Percentiles rank a stretch among this genome's conserved stretches.
These are phyloP conservation scores for Zosterops japonicus DNA, from an alignment of 2,113 vertebrate genomes.

Conservation along the genomic window DNA sequence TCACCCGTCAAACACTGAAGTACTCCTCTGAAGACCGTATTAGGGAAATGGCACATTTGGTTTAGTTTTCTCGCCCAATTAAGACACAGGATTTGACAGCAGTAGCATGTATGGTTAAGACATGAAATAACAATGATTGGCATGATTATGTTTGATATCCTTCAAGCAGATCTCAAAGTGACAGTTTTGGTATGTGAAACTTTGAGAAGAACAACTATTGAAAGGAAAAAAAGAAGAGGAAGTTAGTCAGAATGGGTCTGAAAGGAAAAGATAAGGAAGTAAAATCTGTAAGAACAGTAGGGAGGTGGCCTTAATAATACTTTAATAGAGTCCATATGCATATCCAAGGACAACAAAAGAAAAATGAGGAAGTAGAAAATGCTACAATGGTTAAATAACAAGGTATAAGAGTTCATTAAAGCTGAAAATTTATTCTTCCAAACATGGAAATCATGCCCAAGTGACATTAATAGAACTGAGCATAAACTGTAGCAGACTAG, in stretches of 20 bases:
- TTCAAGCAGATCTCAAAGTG: neutral
- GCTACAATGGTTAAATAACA: conserved; percentile 13
- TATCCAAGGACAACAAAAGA: conserved; percentile 1
- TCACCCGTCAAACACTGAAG: neutral
- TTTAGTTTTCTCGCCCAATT: neutral
- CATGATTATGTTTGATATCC: neutral
- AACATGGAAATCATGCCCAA: conserved; percentile 35
- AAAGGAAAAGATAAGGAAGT: conserved; percentile 35
- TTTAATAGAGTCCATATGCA: neutral
- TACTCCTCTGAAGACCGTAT: neutral
- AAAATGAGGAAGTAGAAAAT: neutral
- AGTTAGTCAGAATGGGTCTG: neutral
- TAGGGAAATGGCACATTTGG: neutral
- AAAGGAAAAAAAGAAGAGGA: neutral
- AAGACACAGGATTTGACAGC: conserved; percentile 7
- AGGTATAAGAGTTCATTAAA: conserved; percentile 21
- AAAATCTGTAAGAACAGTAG: neutral
- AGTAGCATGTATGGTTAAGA: neutral
- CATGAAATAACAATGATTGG: neutral
- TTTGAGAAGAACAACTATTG: neutral
- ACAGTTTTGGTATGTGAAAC: neutral
- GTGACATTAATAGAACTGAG: conserved; percentile 35
- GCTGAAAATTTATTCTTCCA: conserved; percentile 4
- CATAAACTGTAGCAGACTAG: conserved; percentile 26
- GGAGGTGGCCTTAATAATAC: neutral